Base-by-base conservation (phyloP, 2,113 vertebrate species). In the Anhinga rufa region DNA sequence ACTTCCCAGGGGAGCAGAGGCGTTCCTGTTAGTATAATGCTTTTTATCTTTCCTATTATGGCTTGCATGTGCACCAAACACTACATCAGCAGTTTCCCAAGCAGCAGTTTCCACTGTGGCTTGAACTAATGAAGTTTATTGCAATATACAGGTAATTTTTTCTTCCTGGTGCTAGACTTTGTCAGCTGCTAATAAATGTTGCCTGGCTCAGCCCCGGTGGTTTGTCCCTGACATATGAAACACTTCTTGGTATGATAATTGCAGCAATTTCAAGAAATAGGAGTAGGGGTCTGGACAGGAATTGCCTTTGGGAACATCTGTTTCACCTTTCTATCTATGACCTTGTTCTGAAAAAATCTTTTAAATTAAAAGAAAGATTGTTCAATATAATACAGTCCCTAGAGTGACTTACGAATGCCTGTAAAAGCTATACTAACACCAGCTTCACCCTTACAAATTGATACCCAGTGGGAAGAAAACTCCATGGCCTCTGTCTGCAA, bases 221-320 rank as follows among this genome's bases (percentile, higher is more conserved):
- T 49, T 66, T 66, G 78, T 70, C 78, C 88, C 84, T 78, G 60
- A 66, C 72, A 70, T 57, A 74, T 55, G 84, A 90, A 95, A 86
- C 90, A 71, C 77, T 75, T 42, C 84, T 69, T 92, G 96, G 88
- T 88, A 81, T 93, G 94, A 66, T 86, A 97, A 95, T 77, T 91
- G 88, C 92, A 70, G 91, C 89, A 86, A 80, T 92, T 95, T 92
- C 80, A 62, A 60, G 88, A 90, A 95, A 93, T 40, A 54, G 48
- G 89, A 95, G 83, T 51, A 78, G 83, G 65, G 86, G 80, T 86
- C 91, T 86, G 80, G 80, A 17, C 95, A 86, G 84, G 69, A 92
- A 88, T 46, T 81, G 86, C 92, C 83, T 82, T 81, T 77, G 86
- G 83, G 86, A 97, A 86, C 83, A 92, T 92, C 94, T 95, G 91